phyloP scores from a whole-genome alignment of 2,888 invertebrate species.

The Acronicta leporina region DNA sequence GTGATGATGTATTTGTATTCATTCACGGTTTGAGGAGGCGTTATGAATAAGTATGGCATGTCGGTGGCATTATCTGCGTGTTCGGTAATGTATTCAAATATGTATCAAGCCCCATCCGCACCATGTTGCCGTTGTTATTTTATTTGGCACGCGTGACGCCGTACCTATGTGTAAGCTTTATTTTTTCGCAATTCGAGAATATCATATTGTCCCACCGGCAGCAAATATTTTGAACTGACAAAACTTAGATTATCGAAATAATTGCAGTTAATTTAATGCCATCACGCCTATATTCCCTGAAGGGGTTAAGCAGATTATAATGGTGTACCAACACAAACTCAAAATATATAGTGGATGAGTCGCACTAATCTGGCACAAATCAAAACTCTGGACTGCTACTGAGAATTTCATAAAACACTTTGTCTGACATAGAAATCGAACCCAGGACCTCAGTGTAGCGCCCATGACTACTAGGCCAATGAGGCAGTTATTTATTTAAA shows the following conservation, averaged over 20 bases:
- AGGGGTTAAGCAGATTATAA: not conserved
- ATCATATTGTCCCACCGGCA: conserved; percentile 69
- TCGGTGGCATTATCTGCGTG: conserved; percentile 84
- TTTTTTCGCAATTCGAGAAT: conserved; percentile 78
- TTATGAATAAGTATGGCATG: conserved; percentile 86
- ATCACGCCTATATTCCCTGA: not conserved
- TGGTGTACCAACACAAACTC: not conserved
- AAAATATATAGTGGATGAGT: no score
- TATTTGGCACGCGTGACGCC: conserved; percentile 86
- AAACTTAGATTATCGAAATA: conserved; percentile 26
- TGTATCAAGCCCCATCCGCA: conserved; percentile 87
- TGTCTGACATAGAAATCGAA: no score
- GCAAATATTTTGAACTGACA: conserved; percentile 57
- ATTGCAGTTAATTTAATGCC: conserved; percentile 1
- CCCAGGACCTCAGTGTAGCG: no score
- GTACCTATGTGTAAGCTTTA: conserved; percentile 71
- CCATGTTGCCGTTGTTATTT: conserved; percentile 86
- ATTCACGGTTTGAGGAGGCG: conserved; percentile 76
- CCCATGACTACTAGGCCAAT: no score
- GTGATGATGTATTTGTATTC: conserved; percentile 75
- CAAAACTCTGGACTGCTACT: no score
- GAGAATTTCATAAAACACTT: no score
- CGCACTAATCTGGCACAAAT: no score
- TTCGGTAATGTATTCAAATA: conserved; percentile 89
- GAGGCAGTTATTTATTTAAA: no score